A percentile compares a stretch with the other conserved stretches of the same genome.
phyloP scores from a whole-genome alignment of 2,113 vertebrate species.

The Chlamydotis undulata region DNA sequence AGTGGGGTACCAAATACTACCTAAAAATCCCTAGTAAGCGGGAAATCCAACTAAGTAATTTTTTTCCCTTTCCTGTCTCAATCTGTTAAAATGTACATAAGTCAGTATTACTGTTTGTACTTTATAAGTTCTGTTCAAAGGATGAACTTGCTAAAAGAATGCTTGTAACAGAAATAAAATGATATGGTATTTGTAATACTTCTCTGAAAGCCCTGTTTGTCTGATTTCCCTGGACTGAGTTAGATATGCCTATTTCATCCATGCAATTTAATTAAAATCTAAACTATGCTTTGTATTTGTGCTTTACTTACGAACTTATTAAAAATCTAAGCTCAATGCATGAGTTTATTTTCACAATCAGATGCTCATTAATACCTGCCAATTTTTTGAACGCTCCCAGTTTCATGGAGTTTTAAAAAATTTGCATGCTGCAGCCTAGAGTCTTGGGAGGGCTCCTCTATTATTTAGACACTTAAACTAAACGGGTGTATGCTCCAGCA shows the following conservation, averaged over 20 bases:
- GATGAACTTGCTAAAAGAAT: background rate
- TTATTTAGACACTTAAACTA: background rate
- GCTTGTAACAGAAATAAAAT: background rate
- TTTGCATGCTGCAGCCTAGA: background rate
- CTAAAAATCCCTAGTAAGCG: background rate
- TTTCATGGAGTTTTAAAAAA: background rate
- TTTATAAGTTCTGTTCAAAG: background rate
- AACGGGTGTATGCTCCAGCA: background rate
- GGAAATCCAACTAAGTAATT: background rate
- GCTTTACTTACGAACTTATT: background rate
- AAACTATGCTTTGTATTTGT: background rate
- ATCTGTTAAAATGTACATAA: background rate
- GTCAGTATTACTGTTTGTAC: background rate
- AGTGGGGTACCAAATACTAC: background rate
- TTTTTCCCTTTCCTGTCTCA: background rate
- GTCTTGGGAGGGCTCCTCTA: background rate
- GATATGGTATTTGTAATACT: accelerated
- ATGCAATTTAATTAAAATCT: background rate
- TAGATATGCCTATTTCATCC: background rate
- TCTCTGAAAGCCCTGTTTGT: background rate
- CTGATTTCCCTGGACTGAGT: background rate
- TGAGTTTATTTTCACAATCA: background rate
- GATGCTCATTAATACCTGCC: background rate
- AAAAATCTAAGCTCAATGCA: background rate
- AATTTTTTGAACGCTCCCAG: background rate